These are phyloP conservation scores for Empis stercorea DNA, from an alignment of 2,888 invertebrate genomes.

Conservation along the genomic window DNA sequence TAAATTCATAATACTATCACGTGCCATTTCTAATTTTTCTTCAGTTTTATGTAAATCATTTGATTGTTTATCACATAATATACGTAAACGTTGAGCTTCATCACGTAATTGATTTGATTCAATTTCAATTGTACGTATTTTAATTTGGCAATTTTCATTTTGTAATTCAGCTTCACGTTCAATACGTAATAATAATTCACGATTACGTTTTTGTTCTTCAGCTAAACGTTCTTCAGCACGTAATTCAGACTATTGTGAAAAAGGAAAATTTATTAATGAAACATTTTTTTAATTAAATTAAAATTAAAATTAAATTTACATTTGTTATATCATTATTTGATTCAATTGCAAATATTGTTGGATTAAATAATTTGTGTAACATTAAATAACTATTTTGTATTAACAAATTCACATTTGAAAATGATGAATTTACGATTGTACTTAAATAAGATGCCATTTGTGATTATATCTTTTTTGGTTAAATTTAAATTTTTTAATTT, in stretches of 20 bases:
- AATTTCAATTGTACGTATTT: constrained; percentile 53
- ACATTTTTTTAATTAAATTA: background rate
- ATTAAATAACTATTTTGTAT: too few species aligned
- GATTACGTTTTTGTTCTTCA: constrained; percentile 74
- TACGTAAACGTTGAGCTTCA: constrained; percentile 49
- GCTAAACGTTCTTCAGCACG: constrained; percentile 59
- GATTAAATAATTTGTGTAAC: too few species aligned
- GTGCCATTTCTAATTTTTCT: constrained; percentile 42
- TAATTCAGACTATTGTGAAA: constrained; percentile 49
- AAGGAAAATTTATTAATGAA: constrained; percentile 1
- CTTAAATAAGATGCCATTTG: too few species aligned
- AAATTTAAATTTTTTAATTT: too few species aligned
- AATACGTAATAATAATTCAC: constrained; percentile 67
- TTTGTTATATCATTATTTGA: background rate
- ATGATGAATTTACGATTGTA: too few species aligned
- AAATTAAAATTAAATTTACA: background rate
- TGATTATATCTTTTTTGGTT: too few species aligned
- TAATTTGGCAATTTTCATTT: constrained; percentile 60
- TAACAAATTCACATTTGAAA: too few species aligned
- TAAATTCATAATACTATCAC: constrained; percentile 38
- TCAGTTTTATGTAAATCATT: constrained; percentile 42
- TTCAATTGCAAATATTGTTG: background rate
- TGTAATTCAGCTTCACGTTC: constrained; percentile 74
- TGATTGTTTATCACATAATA: constrained; percentile 46
- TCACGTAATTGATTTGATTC: constrained; percentile 52